Conservation (phyloP, 2,888 invertebrate species). For the Gari tellinella region DNA sequence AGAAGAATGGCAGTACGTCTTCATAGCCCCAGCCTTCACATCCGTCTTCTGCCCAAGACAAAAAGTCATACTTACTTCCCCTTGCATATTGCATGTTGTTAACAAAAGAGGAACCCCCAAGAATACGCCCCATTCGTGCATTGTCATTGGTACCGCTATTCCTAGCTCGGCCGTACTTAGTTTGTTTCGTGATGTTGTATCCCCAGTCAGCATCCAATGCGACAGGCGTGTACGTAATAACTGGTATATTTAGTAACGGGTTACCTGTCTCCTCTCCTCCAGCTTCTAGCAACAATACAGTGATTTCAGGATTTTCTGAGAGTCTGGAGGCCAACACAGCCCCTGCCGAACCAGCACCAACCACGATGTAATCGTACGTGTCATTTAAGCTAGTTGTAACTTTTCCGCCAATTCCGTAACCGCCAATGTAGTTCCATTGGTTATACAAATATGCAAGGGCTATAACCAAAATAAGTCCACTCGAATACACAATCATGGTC, state of each 20-base stretch:
- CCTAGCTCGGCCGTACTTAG: background rate
- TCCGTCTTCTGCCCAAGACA: slow-evolving; percentile 19
- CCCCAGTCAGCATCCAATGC: slow-evolving; percentile 6
- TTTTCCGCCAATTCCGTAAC: slow-evolving; percentile 3
- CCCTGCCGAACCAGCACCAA: slow-evolving; percentile 85
- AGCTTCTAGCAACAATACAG: slow-evolving; percentile 83
- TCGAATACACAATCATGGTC: too few relatives aligned
- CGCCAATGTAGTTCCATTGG: slow-evolving; percentile 7
- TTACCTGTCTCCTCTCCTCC: slow-evolving; percentile 83
- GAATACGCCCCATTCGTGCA: slow-evolving; percentile 9
- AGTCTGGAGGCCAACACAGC: slow-evolving; percentile 85
- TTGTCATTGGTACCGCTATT: slow-evolving; percentile 5
- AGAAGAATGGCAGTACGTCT: slow-evolving; percentile 28
- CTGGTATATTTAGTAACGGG: slow-evolving; percentile 84
- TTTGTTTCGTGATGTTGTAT: slow-evolving; percentile 8
- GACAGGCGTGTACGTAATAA: background rate
- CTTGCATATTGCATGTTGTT: slow-evolving; percentile 19
- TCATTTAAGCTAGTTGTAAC: background rate
- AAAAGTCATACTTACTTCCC: slow-evolving; percentile 24
- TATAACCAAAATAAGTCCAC: too few relatives aligned
- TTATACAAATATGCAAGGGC: too few relatives aligned
- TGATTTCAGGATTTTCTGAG: slow-evolving; percentile 79
- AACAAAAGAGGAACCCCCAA: slow-evolving; percentile 3
- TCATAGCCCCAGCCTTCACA: slow-evolving; percentile 32
- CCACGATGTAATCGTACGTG: slow-evolving; percentile 49